Evolutionary conservation across 2,113 vertebrate species (phyloP).

Genomic region (Heptranchias perlo): DNA sequence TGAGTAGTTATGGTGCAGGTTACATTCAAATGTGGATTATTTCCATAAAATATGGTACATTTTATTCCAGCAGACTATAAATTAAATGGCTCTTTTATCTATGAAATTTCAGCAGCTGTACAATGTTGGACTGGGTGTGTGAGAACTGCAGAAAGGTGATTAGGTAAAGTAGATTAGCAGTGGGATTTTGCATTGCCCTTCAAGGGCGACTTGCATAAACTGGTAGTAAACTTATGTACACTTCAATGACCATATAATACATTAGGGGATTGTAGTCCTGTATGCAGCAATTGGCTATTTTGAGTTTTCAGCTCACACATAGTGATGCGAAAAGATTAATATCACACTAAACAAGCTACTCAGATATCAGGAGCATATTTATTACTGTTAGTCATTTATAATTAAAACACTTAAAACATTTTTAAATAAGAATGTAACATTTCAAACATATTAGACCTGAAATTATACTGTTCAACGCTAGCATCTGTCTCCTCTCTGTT

Average conservation of each 20-base stretch:
- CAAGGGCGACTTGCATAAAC: conserved; percentile 9
- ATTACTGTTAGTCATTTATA: not conserved
- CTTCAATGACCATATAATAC: not conserved
- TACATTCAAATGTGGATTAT: not conserved
- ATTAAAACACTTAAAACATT: not conserved
- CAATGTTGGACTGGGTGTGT: not conserved
- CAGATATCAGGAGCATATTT: not conserved
- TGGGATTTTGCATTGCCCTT: not conserved
- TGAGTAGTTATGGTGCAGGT: not conserved
- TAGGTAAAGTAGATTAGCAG: conserved; percentile 13
- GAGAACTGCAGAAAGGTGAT: not conserved
- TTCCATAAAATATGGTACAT: not conserved
- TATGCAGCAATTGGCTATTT: not conserved
- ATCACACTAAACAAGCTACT: too few species aligned
- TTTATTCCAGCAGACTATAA: not conserved
- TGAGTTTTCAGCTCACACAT: too few species aligned
- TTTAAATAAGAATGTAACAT: conserved; percentile 1
- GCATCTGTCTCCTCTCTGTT: not conserved
- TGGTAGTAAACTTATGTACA: not conserved
- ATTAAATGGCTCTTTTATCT: not conserved
- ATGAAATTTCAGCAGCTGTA: not conserved
- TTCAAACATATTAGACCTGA: not conserved
- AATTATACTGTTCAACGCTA: not conserved
- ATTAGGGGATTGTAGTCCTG: not conserved
- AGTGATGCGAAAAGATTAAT: not conserved